phyloP scores from a whole-genome alignment of 2,113 vertebrate genomes.

The Boulengeromyrus knoepffleri region DNA sequence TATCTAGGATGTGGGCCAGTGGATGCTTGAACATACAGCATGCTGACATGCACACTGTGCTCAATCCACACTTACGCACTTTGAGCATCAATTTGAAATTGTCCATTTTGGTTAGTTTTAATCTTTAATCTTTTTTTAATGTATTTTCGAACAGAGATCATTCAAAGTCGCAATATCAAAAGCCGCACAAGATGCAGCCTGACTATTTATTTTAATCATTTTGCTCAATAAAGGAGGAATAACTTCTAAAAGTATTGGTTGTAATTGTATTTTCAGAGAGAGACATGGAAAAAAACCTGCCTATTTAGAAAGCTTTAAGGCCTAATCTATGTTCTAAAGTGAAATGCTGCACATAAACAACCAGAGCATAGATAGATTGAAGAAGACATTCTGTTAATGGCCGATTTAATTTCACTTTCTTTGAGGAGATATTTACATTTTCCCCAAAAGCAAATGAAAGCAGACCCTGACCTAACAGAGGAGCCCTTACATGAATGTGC shows the following conservation, averaged over 20 bases:
- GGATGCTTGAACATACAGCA: neutral
- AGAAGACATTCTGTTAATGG: neutral
- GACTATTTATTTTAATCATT: neutral
- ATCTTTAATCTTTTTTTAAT: neutral
- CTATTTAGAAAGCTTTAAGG: neutral
- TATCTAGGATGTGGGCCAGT: neutral
- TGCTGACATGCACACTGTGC: neutral
- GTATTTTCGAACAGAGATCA: neutral
- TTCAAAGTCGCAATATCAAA: neutral
- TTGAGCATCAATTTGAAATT: neutral
- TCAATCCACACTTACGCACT: neutral
- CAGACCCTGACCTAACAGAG: neutral
- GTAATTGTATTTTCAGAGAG: neutral
- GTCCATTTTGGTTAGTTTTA: neutral
- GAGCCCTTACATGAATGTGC: conserved; percentile 69
- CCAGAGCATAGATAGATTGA: neutral
- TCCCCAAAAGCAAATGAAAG: no score
- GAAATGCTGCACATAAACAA: neutral
- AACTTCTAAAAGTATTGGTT: neutral
- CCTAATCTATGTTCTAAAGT: neutral
- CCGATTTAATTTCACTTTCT: neutral
- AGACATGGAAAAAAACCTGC: neutral
- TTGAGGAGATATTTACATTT: neutral
- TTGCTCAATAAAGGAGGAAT: neutral
- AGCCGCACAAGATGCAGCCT: neutral